Evolutionary conservation across 1,140 invertebrate species (phyloP).

Genomic region (Bradysia coprophila): DNA sequence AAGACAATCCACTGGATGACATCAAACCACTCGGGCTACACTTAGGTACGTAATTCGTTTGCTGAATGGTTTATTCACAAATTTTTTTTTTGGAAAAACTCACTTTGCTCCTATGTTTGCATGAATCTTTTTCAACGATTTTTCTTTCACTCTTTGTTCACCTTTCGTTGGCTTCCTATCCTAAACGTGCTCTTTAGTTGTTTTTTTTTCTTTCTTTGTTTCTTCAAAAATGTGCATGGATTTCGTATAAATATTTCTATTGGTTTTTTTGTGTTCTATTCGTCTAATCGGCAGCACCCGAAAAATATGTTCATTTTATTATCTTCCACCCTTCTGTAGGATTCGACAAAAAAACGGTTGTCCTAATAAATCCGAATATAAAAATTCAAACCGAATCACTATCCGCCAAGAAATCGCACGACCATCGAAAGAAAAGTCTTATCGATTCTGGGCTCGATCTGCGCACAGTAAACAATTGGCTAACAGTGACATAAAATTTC

Average conservation of each 20-base stretch:
- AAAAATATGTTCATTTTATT: background rate
- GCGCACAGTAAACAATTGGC: background rate
- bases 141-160: background rate
- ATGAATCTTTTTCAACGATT: background rate
- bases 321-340: background rate
- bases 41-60: constrained; percentile 1
- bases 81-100: too few relatives aligned
- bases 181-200: background rate
- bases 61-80: background rate
- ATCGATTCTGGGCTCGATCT: constrained; percentile 4
- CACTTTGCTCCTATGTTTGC: background rate
- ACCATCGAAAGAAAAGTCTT: constrained; percentile 2
- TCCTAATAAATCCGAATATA: constrained; percentile 2
- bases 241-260: background rate
- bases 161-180: background rate
- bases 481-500: background rate
- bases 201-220: background rate
- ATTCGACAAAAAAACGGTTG: constrained; percentile 1
- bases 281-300: too few relatives aligned
- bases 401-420: background rate
- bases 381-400: constrained; percentile 4
- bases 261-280: background rate
- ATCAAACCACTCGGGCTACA: background rate
- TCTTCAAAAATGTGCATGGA: background rate
- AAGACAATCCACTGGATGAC: background rate